Conservation (phyloP, 2,888 invertebrate species). For the Formica aserva region DNA sequence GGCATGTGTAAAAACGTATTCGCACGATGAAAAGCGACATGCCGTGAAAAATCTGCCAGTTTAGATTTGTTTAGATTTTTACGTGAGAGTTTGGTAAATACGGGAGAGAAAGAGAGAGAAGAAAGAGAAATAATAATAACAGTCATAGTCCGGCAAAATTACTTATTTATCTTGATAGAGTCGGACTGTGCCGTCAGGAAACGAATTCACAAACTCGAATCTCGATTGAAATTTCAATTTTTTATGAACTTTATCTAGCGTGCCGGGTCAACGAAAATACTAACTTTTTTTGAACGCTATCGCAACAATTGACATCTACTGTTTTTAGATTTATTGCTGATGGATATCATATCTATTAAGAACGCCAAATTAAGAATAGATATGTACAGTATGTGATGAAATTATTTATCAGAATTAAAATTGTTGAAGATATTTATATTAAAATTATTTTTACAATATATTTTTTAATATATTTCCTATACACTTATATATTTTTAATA, state of each 20-base stretch:
- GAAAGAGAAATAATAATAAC: constrained; percentile 51
- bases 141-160: constrained; percentile 47
- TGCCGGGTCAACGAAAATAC: neutral
- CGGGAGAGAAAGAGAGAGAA: neutral
- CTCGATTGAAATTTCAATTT: constrained; percentile 63
- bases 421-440: neutral
- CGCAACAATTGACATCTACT: neutral
- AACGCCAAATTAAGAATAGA: neutral
- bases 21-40: constrained; percentile 2
- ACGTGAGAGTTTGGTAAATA: neutral
- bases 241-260: constrained; percentile 51
- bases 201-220: constrained; percentile 41
- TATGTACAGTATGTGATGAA: neutral
- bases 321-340: neutral
- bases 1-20: constrained; percentile 19
- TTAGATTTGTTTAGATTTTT: constrained; percentile 8
- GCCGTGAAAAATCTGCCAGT: neutral
- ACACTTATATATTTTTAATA: neutral
- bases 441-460: no score
- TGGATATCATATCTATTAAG: constrained; percentile 3
- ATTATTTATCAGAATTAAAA: neutral
- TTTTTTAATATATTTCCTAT: neutral
- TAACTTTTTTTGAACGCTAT: neutral
- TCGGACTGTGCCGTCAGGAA: neutral
- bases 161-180: constrained; percentile 38